Percentiles rank a stretch among this genome's conserved stretches.
These are phyloP conservation scores for Xenentodon cancila DNA, from an alignment of 2,797 vertebrate species.

Conservation along the genomic window DNA sequence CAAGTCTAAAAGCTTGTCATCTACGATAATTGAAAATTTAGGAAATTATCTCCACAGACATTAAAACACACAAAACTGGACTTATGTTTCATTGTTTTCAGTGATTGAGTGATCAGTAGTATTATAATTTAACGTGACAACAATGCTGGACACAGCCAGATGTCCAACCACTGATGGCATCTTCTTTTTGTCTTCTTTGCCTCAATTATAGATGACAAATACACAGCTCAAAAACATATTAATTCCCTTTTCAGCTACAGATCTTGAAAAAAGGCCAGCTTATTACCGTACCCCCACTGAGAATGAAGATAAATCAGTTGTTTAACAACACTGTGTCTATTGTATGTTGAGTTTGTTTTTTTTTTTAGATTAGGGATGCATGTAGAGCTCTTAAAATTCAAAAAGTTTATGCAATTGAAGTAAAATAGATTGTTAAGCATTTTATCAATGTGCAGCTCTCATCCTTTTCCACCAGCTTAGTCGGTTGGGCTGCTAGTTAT, in stretches of 20 bases:
- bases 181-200: no score
- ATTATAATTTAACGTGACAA: no score
- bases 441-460: conserved; percentile 57
- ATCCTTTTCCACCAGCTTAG: conserved; percentile 59
- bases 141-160: no score
- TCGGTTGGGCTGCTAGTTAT: conserved; percentile 69
- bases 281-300: neutral
- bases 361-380: conserved; percentile 26
- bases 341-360: no score
- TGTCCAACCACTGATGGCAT: no score
- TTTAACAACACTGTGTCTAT: neutral
- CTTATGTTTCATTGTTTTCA: no score
- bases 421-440: conserved; percentile 66
- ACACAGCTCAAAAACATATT: neutral
- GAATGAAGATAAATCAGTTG: neutral
- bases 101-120: no score
- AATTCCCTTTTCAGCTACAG: neutral
- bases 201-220: neutral
- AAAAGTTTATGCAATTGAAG: conserved; percentile 38
- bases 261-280: neutral
- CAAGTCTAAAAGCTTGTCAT: no score
- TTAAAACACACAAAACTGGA: no score
- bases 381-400: conserved; percentile 18
- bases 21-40: no score
- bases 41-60: no score